Evolutionary conservation across 2,888 invertebrate genomes (phyloP).

Genomic region (Catotricha subobsoleta): DNA sequence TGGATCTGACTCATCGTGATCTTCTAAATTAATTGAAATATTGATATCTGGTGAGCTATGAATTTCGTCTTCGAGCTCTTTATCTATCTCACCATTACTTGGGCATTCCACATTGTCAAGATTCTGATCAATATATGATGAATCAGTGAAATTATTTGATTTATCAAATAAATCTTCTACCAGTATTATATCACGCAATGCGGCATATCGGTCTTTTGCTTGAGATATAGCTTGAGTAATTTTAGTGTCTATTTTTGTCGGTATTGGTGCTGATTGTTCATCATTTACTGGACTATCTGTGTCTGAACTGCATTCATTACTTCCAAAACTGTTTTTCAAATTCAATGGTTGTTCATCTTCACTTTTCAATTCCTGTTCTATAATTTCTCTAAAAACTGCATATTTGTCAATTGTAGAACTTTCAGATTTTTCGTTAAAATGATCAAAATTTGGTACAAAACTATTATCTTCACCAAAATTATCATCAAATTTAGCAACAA

Average conservation of each 20-base stretch:
- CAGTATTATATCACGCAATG: conserved; percentile 55
- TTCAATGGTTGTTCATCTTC: conserved; percentile 2
- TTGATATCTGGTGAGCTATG: conserved; percentile 36
- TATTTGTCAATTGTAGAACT: conserved; percentile 58
- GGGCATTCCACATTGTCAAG: conserved; percentile 6
- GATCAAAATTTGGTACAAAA: conserved; percentile 50
- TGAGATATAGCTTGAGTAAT: conserved; percentile 31
- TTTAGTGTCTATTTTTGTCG: conserved; percentile 33
- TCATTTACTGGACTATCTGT: conserved; percentile 17
- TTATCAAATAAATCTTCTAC: conserved; percentile 40
- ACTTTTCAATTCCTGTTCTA: conserved; percentile 46
- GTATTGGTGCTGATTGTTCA: conserved; percentile 28
- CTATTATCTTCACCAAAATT: conserved; percentile 36
- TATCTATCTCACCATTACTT: conserved; percentile 12
- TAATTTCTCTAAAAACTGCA: conserved; percentile 73
- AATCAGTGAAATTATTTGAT: neutral
- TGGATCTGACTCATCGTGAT: conserved; percentile 28
- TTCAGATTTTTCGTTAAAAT: conserved; percentile 25
- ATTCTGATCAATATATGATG: neutral
- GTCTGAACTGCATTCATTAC: conserved; percentile 2
- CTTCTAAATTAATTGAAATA: conserved; percentile 34
- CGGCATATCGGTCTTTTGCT: conserved; percentile 60
- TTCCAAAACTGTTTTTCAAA: conserved; percentile 1
- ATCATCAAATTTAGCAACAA: conserved; percentile 43
- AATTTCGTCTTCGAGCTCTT: conserved; percentile 20